Conservation (phyloP, 2,888 invertebrate species). For the Syrista parreyssii region DNA sequence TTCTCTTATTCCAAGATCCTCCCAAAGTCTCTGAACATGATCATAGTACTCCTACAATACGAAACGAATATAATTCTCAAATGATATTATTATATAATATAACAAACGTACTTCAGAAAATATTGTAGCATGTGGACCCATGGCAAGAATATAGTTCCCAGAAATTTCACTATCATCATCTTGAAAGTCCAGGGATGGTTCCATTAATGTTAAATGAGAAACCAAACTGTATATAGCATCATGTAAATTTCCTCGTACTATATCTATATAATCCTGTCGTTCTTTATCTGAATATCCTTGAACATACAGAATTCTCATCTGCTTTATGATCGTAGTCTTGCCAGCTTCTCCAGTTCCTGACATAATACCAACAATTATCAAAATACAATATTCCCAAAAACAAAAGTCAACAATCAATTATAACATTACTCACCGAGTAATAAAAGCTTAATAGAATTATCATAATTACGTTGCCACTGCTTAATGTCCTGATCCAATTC, state of each 20-base stretch:
- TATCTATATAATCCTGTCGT: slow-evolving; percentile 47
- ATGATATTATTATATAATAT: neutral
- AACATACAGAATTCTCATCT: slow-evolving; percentile 87
- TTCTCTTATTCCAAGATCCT: slow-evolving; percentile 77
- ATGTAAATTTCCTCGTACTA: slow-evolving; percentile 4
- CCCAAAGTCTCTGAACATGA: slow-evolving; percentile 76
- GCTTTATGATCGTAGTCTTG: slow-evolving; percentile 87
- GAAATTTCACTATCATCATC: neutral
- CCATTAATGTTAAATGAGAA: neutral
- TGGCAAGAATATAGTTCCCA: neutral
- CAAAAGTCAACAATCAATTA: neutral
- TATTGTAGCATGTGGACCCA: neutral
- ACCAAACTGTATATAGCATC: neutral
- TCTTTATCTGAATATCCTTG: slow-evolving; percentile 81
- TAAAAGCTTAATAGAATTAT: slow-evolving; percentile 64
- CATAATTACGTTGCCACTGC: slow-evolving; percentile 68
- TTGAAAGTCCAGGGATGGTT: neutral
- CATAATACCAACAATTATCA: slow-evolving; percentile 42
- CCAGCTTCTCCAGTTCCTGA: slow-evolving; percentile 84
- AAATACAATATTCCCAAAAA: neutral
- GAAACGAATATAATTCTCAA: neutral
- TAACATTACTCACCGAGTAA: neutral
- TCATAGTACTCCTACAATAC: slow-evolving; percentile 78
- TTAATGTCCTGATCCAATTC: slow-evolving; percentile 70
- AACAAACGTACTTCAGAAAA: neutral